Evolutionary conservation across 1,140 invertebrate species (phyloP), one percentile per base, ranked within the genome.

Genomic region (Dendrolimus kikuchii): DNA sequence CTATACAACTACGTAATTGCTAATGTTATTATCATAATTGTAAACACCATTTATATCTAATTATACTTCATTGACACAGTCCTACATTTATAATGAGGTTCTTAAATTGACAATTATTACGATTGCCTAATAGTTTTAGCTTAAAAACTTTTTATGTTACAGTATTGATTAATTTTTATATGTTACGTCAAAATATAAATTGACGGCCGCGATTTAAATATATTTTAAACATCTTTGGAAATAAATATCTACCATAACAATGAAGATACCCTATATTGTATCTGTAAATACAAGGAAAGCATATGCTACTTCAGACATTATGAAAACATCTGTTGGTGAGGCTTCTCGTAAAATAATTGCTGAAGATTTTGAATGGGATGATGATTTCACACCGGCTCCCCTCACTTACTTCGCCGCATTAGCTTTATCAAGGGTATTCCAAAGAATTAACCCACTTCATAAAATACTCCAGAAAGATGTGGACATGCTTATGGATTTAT

Each of bases 361-460:
- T 7, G 83, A 84, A 58, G 66, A 88, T 55, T 86, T 88, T 51
- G 77, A 83, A 62, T 88, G 85, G 85, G 83, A 88, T 46, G 64
- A 75, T 38, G 51, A 62, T 7, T 36, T 81, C 6, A 84, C 74
- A 37, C 78, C 81, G 45, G 73, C 80, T 23, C 81, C 81, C 5
- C 73, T 88, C 5, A 74, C 73, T 7, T 83, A 74, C 55, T 72
- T 64, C 42, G 76, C 79, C 5, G 68, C 73, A 38, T 49, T 76
- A 5, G 45, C 60, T 7, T 63, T 88, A 0, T 80, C 82, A 0
- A 74, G 59, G 52, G 58, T 79, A 49, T 85, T 88, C 53, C 69
- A 84, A 47, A 67, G 68, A 56, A 67, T 86, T 8, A 83, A 86
- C 56, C 82, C 83, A 5, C 67, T 88, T 3, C 47, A 62, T 10